A percentile compares a stretch with the other conserved stretches of the same genome.
Evolutionary conservation across 2,113 vertebrate species (phyloP).

Genomic region (Brachyhypopomus occidentalis): DNA sequence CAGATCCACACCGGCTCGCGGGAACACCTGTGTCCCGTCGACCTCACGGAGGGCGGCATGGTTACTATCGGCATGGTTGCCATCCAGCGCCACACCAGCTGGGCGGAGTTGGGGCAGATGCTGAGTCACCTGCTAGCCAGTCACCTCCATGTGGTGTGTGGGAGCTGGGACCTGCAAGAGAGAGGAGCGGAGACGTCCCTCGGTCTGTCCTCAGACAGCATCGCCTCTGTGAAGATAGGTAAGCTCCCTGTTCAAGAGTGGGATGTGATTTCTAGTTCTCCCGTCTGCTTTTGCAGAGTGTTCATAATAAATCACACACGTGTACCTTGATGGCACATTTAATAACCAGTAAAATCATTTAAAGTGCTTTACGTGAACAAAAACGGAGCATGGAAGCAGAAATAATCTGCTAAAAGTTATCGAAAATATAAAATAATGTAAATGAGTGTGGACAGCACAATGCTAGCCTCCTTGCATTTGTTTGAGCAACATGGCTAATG

Average conservation of each 20-base stretch:
- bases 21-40: slow-evolving; percentile 65
- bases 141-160: slow-evolving; percentile 80
- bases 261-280: background rate
- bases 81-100: slow-evolving; percentile 79
- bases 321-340: too few relatives aligned
- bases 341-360: too few relatives aligned
- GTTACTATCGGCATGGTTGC: slow-evolving; percentile 74
- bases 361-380: too few relatives aligned
- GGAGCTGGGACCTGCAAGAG: slow-evolving; percentile 78
- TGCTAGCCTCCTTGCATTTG: too few relatives aligned
- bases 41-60: slow-evolving; percentile 73
- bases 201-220: slow-evolving; percentile 68
- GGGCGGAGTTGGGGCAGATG: slow-evolving; percentile 81
- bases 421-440: too few relatives aligned
- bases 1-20: slow-evolving; percentile 76
- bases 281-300: too few relatives aligned
- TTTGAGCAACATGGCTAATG: too few relatives aligned
- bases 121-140: slow-evolving; percentile 76
- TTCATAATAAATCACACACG: too few relatives aligned
- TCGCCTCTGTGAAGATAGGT: slow-evolving; percentile 53
- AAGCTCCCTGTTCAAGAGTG: slow-evolving; percentile 1
- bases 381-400: too few relatives aligned
- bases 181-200: slow-evolving; percentile 69
- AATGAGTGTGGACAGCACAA: too few relatives aligned
- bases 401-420: too few relatives aligned